phyloP scores from a whole-genome alignment of 1,140 invertebrate species.

The Drosophila nigrodunni region DNA sequence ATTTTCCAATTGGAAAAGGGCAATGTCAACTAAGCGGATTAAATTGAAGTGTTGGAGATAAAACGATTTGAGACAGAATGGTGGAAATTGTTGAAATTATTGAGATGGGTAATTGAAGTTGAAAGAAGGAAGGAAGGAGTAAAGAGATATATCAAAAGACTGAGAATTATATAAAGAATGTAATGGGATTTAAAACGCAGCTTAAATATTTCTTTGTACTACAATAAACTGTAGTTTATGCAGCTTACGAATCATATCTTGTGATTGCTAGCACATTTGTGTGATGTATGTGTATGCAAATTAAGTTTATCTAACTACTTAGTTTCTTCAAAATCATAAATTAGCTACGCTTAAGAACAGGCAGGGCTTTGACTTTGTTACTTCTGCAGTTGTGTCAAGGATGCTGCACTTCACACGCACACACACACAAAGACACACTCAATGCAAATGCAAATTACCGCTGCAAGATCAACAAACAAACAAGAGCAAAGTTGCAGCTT shows the following conservation, averaged over 20 bases:
- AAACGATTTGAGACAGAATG: background rate
- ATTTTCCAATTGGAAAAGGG: slow-evolving; percentile 22
- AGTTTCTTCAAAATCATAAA: slow-evolving; percentile 18
- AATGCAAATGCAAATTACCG: slow-evolving; percentile 32
- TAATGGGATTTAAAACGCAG: too few species aligned
- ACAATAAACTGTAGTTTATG: background rate
- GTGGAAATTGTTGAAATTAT: too few species aligned
- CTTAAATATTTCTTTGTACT: too few species aligned
- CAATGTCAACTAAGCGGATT: slow-evolving; percentile 34
- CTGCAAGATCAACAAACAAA: slow-evolving; percentile 15
- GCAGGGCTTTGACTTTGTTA: slow-evolving; percentile 32
- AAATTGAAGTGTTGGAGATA: slow-evolving; percentile 2
- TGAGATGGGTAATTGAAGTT: too few species aligned
- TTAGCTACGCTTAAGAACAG: background rate
- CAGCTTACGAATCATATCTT: background rate
- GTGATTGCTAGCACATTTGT: slow-evolving; percentile 2
- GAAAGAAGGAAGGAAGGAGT: too few species aligned
- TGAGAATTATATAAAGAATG: too few species aligned
- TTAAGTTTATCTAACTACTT: slow-evolving; percentile 37
- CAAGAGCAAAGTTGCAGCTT: slow-evolving; percentile 30
- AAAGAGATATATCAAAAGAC: too few species aligned
- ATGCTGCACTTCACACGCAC: slow-evolving; percentile 2
- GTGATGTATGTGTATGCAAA: slow-evolving; percentile 27
- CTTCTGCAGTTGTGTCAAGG: slow-evolving; percentile 12
- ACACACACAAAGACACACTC: background rate